Conservation (phyloP, 1,140 invertebrate genomes). For the Drosophila kikkawai region DNA sequence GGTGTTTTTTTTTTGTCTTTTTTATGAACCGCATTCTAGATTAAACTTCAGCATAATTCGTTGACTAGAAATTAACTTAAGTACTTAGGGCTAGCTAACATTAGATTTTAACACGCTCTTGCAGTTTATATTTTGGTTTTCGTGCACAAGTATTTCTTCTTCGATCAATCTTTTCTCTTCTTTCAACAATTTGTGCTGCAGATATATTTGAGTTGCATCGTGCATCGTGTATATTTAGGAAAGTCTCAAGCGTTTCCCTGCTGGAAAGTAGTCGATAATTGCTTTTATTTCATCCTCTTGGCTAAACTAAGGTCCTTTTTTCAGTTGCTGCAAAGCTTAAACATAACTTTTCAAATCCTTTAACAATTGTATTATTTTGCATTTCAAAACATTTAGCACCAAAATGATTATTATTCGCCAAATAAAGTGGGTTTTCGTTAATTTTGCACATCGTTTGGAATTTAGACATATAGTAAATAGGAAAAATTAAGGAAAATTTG, state of each 20-base stretch:
- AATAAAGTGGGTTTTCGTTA: conserved; percentile 35
- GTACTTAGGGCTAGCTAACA: conserved; percentile 63
- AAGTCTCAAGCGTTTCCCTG: conserved; percentile 39
- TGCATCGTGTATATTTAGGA: conserved; percentile 3
- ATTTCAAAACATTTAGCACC: conserved; percentile 76
- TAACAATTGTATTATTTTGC: conserved; percentile 61
- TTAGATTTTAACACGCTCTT: conserved; percentile 56
- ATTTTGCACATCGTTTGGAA: conserved; percentile 59
- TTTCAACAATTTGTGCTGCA: conserved; percentile 57
- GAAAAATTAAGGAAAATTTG: conserved; percentile 69
- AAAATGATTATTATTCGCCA: conserved; percentile 76
- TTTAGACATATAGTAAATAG: conserved; percentile 58
- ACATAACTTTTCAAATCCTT: conserved; percentile 55
- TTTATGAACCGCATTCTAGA: conserved; percentile 37
- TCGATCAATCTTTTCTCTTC: conserved; percentile 44
- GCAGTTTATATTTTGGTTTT: conserved; percentile 57
- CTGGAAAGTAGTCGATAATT: conserved; percentile 48
- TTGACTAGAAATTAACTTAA: conserved; percentile 84
- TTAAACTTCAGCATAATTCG: conserved; percentile 78
- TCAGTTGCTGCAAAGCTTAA: conserved; percentile 73
- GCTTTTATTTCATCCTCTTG: conserved; percentile 24
- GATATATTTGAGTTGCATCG: conserved; percentile 34
- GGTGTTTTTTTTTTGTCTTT: conserved; percentile 5
- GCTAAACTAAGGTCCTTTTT: conserved; percentile 1
- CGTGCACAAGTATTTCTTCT: conserved; percentile 58